These are phyloP conservation scores for Candoia aspera DNA, from an alignment of 2,113 vertebrate species.

Conservation along the genomic window DNA sequence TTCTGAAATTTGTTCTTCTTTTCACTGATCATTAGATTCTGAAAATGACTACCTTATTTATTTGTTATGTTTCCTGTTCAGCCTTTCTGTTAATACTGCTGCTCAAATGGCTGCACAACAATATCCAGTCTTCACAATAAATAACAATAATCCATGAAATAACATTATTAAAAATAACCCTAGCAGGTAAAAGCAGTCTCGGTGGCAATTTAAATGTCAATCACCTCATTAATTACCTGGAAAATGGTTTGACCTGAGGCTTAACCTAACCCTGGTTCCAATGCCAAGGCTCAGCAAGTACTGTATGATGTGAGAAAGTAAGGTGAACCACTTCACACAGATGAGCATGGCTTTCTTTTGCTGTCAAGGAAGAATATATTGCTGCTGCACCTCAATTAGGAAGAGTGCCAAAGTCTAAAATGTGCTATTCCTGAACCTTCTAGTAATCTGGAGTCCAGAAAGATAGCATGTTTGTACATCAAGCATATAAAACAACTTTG, in stretches of 20 bases:
- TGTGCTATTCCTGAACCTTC: neutral
- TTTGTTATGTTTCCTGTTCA: neutral
- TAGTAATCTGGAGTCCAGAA: neutral
- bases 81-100: neutral
- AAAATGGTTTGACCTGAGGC: neutral
- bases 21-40: fast-evolving
- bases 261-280: neutral
- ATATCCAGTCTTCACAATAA: neutral
- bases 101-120: neutral
- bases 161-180: neutral
- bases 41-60: neutral
- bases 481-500: neutral
- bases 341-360: neutral
- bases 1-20: neutral
- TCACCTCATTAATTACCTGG: neutral
- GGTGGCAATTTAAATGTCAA: neutral
- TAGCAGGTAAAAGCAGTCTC: neutral
- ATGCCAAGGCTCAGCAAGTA: neutral
- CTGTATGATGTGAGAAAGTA: neutral
- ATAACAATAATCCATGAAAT: neutral
- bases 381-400: neutral
- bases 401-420: neutral
- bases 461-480: neutral
- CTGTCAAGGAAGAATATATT: neutral
- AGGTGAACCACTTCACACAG: neutral